Evolutionary conservation across 1,140 invertebrate species (phyloP), one percentile per base, ranked within the genome.

Genomic region (Drosophila ercepeae): DNA sequence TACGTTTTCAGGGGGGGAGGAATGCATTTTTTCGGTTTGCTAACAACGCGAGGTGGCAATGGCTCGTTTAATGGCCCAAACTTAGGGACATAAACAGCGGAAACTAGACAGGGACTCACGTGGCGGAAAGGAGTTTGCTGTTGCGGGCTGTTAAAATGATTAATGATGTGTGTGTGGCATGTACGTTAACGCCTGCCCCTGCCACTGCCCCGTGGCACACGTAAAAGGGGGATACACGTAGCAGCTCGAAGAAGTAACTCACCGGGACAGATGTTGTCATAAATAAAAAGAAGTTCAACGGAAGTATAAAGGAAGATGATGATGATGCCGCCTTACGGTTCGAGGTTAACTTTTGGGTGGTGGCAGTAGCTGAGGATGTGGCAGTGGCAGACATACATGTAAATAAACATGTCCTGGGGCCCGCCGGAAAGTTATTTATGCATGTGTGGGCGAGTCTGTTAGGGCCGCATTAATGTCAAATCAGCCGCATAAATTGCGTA

Each of bases 401-500:
- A 86, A 88, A 88, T 88, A 86, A 79, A 86, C 81, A 73, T 64
- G 29, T 32, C 29, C 29, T 27, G 25, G 25, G 25, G 8, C 27
- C 27, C 27, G n/a, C 11, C 5, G 11, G 5, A 14, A 78, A 34
- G 57, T 82, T 65, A 78, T 72, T 83, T 83, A 83, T 83, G 59
- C 50, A 48, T 64, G 51, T 34, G 27, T 41, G 46, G 32, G 32
- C 13, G 75, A 54, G 59, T 44, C 70, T 78, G 76, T 89, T 89
- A 70, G 63, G 77, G 89, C 49, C 73, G 78, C 89, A 90, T 90
- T 90, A 90, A 90, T 76, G 89, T 90, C 89, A 90, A 90, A 90
- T 90, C 86, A 90, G 79, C 42, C 83, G 89, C 89, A 90, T 90
- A 90, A 90, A 90, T 90, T 86, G 73, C 78, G 63, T 78, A 88